Conservation (phyloP, 2,113 vertebrate species). For the Tenrec ecaudatus region DNA sequence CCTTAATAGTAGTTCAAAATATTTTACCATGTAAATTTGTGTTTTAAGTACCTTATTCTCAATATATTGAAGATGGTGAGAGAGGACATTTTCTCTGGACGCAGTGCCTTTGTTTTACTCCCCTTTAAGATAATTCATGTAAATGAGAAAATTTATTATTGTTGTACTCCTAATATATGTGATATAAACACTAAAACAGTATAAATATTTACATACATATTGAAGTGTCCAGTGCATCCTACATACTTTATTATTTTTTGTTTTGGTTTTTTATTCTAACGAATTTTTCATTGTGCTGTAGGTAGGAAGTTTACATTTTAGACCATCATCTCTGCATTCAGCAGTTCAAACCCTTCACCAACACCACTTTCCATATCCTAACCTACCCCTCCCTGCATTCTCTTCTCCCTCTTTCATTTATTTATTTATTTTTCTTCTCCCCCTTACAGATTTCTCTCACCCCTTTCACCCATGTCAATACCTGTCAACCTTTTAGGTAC, state of each 20-base stretch:
- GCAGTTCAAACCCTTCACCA: too few relatives aligned
- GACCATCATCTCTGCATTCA: too few relatives aligned
- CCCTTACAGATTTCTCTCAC: too few relatives aligned
- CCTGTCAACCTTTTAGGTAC: too few relatives aligned
- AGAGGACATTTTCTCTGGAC: not conserved
- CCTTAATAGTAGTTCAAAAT: not conserved
- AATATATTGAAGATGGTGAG: not conserved
- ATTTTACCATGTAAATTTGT: not conserved
- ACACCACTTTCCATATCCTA: too few relatives aligned
- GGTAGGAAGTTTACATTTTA: too few relatives aligned
- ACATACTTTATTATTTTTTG: not conserved
- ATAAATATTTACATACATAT: not conserved
- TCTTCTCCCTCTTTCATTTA: too few relatives aligned
- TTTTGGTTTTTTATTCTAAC: conserved; percentile 1
- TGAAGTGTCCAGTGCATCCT: not conserved
- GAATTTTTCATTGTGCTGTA: too few relatives aligned
- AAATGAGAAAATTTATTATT: not conserved
- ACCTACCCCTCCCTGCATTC: too few relatives aligned
- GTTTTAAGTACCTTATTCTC: not conserved
- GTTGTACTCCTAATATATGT: not conserved
- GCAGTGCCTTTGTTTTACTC: not conserved
- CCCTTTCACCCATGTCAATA: too few relatives aligned
- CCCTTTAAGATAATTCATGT: not conserved
- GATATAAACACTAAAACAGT: not conserved
- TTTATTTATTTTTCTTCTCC: too few relatives aligned